phyloP scores from a whole-genome alignment of 1,140 invertebrate species.

The Atta colombica region DNA sequence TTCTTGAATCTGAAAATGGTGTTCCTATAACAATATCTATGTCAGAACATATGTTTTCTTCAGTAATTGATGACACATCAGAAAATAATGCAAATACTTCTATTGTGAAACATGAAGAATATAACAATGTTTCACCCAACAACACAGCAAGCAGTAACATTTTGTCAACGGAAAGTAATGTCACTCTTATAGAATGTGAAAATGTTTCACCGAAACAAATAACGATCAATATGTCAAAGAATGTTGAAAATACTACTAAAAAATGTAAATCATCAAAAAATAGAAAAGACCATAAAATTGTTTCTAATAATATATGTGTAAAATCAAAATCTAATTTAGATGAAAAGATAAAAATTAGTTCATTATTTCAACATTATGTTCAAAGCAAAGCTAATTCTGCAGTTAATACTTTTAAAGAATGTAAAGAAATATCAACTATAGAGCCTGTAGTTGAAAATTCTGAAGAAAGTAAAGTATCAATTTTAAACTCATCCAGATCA shows the following conservation, averaged over 20 bases:
- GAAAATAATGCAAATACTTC: background rate
- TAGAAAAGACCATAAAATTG: background rate
- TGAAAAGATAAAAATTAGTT: constrained; percentile 46
- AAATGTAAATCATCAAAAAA: constrained; percentile 13
- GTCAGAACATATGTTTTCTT: background rate
- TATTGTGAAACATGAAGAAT: constrained; percentile 6
- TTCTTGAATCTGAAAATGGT: constrained; percentile 60
- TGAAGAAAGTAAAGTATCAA: constrained; percentile 17
- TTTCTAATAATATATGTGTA: background rate
- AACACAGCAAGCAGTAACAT: background rate
- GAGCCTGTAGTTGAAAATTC: background rate
- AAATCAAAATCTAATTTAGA: constrained; percentile 13
- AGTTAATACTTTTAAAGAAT: background rate
- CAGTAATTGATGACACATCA: background rate
- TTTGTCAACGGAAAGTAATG: background rate
- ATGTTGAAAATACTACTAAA: background rate
- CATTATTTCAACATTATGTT: constrained; percentile 34
- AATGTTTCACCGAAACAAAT: background rate
- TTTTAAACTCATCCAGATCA: background rate
- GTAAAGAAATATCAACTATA: background rate
- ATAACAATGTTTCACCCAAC: background rate
- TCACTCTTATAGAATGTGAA: background rate
- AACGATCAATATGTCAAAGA: background rate
- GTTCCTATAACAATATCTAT: constrained; percentile 15
- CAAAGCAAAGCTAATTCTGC: background rate